Percentiles rank a stretch among this genome's conserved stretches.
These are phyloP conservation scores for Hetaerina americana DNA, from an alignment of 1,140 invertebrate genomes.

Conservation along the genomic window DNA sequence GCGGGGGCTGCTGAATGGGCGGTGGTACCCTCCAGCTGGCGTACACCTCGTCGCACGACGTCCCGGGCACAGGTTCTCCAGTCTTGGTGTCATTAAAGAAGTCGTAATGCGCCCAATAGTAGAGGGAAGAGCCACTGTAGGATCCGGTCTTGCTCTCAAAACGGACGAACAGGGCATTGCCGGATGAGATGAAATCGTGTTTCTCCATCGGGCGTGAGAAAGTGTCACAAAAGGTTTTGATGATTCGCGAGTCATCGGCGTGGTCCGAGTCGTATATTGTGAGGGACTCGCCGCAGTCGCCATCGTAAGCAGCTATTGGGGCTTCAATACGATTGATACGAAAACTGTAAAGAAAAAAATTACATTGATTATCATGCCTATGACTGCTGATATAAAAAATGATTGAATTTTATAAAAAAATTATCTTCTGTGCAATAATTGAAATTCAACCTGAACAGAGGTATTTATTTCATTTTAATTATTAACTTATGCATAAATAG, in stretches of 20 bases:
- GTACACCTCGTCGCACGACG: slow-evolving; percentile 73
- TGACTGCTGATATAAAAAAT: too few species aligned
- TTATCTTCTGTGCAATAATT: too few species aligned
- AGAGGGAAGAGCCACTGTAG: slow-evolving; percentile 64
- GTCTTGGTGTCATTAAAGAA: slow-evolving; percentile 81
- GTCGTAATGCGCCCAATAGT: slow-evolving; percentile 86
- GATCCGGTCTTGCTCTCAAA: slow-evolving; percentile 85
- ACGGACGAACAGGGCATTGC: slow-evolving; percentile 68
- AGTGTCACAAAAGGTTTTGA: slow-evolving; percentile 85
- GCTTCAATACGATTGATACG: slow-evolving; percentile 79
- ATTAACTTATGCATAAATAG: too few species aligned
- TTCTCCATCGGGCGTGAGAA: slow-evolving; percentile 84
- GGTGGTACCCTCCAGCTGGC: slow-evolving; percentile 54
- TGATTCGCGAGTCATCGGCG: slow-evolving; percentile 73
- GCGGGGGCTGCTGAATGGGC: not conserved
- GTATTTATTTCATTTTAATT: too few species aligned
- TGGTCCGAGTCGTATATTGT: slow-evolving; percentile 74
- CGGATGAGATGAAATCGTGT: slow-evolving; percentile 77
- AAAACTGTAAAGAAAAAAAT: slow-evolving; percentile 42
- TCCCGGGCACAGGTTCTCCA: slow-evolving; percentile 59
- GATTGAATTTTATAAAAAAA: slow-evolving; percentile 8
- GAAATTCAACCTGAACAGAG: too few species aligned
- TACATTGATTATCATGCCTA: not conserved
- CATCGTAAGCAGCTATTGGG: slow-evolving; percentile 68
- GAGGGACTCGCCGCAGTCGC: slow-evolving; percentile 76